These are phyloP conservation scores for Tenualosa ilisha DNA, from an alignment of 2,797 vertebrate genomes.

Conservation along the genomic window DNA sequence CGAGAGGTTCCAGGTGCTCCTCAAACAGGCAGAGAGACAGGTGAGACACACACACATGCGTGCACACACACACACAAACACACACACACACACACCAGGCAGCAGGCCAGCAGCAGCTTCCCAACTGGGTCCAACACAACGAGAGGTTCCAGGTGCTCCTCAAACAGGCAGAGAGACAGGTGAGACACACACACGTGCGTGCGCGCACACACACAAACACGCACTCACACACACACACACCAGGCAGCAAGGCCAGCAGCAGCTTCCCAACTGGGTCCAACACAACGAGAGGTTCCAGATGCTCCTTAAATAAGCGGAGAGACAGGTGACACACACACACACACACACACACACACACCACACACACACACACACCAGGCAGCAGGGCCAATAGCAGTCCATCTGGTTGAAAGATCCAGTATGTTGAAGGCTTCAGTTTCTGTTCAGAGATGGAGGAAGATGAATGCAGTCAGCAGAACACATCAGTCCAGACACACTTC, in stretches of 20 bases:
- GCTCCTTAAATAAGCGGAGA: no score
- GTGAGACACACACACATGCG: constrained; percentile 55
- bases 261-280: constrained; percentile 83
- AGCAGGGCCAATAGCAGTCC: no score
- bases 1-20: constrained; percentile 86
- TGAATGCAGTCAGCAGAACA: no score
- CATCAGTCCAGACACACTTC: no score
- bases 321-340: neutral
- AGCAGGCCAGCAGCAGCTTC: no score
- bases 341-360: neutral
- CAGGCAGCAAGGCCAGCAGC: constrained; percentile 82
- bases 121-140: no score
- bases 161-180: constrained; percentile 88
- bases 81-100: no score
- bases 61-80: neutral
- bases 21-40: constrained; percentile 88
- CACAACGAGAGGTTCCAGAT: constrained; percentile 75
- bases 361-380: neutral
- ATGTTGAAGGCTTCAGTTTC: no score
- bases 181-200: constrained; percentile 36
- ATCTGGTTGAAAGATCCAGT: no score
- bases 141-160: constrained; percentile 88
- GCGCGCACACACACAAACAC: neutral
- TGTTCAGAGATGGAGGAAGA: no score
- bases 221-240: no score